Evolutionary conservation across 2,888 invertebrate genomes (phyloP), one percentile per base, ranked within the genome.

Genomic region (Hymenopus coronatus): DNA sequence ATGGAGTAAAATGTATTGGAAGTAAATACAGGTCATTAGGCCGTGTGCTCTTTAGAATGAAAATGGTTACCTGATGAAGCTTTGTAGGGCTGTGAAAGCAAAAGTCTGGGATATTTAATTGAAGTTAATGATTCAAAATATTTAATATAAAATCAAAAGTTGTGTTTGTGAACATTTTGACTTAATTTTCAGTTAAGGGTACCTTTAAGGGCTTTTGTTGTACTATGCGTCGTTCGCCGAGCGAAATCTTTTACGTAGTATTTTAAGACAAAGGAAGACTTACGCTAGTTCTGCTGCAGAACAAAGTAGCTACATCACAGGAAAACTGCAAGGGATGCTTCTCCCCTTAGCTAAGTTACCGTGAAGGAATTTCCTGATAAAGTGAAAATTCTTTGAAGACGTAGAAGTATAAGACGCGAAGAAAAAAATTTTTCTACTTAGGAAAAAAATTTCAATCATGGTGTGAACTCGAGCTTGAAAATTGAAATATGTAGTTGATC

Each of bases 401-500:
- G 88, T 40, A 54, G 85, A 28, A 25, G n/a, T 30, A 82, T 33
- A 30, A 82, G 40, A 12, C n/a, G 82, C 30, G 70, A 20, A 84
- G 40, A 28, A 85, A 89, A 84, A 88, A 85, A 83, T 85, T 90
- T 89, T 89, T 89, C 85, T 90, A 82, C 81, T 27, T 87, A 86
- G 86, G 81, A 90, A 90, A 89, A 90, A 90, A 90, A 90, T 91
- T 90, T 90, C 91, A 91, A 91, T 91, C 91, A 90, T 89, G 82
- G 88, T 82, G 91, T 90, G 88, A 90, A 90, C 89, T 90, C 89
- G 88, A 90, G 91, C 91, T 89, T 90, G 89, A 91, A 91, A 90
- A 90, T 91, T 90, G 90, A 90, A 90, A 91, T 91, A 90, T 90
- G 90, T 90, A 88, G 88, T 88, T 89, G 89, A 90, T 90, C 91